A percentile compares a stretch with the other conserved stretches of the same genome.
phyloP scores from a whole-genome alignment of 2,888 invertebrate species.

The Aelia acuminata region DNA sequence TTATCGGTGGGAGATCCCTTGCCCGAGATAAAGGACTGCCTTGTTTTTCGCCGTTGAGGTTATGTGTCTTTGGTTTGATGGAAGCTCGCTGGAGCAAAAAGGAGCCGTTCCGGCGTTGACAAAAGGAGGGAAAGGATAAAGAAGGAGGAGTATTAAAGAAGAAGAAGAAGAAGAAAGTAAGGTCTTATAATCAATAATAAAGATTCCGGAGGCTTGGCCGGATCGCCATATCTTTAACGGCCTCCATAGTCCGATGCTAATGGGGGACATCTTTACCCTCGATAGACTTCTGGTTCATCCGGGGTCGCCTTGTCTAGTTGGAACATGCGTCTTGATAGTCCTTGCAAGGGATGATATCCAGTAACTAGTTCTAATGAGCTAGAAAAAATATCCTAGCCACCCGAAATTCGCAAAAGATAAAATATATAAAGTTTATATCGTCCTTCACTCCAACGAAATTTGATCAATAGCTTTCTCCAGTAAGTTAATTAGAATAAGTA shows the following conservation, averaged over 20 bases:
- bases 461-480: too few relatives aligned
- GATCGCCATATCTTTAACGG: conserved; percentile 47
- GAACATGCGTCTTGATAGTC: not conserved
- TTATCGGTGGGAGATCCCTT: conserved; percentile 35
- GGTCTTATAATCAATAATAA: conserved; percentile 56
- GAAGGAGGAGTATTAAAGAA: conserved; percentile 32
- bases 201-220: conserved; percentile 46
- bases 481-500: too few relatives aligned
- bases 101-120: conserved; percentile 42
- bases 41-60: conserved; percentile 37
- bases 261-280: conserved; percentile 31
- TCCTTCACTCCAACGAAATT: too few relatives aligned
- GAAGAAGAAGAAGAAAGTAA: conserved; percentile 15
- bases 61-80: conserved; percentile 48
- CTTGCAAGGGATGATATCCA: not conserved
- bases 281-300: conserved; percentile 10
- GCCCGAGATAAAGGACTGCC: conserved; percentile 40
- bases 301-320: not conserved
- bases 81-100: conserved; percentile 33
- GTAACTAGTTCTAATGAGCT: too few relatives aligned
- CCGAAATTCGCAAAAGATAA: too few relatives aligned
- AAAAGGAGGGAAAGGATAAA: conserved; percentile 40
- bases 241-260: conserved; percentile 49
- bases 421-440: too few relatives aligned
- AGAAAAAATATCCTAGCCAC: too few relatives aligned